Evolutionary conservation across 2,888 invertebrate species (phyloP), one percentile per base, ranked within the genome.

Genomic region (Mycalesis mineus): DNA sequence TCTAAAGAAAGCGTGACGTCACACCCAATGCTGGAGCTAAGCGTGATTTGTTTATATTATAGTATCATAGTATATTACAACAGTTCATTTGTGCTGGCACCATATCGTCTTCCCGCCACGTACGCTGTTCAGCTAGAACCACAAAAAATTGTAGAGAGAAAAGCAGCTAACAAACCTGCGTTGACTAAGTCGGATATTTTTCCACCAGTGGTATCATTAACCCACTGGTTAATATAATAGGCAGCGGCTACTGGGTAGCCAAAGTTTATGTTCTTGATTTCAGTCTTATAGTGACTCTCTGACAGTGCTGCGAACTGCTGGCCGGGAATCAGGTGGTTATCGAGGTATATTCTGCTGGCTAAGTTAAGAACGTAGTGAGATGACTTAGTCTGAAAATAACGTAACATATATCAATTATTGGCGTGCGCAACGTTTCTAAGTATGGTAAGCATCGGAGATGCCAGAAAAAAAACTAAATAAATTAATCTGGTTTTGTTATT

Each of bases 141-240:
- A n/a, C n/a, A n/a, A n/a, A n/a, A n/a, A n/a, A n/a, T n/a, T n/a
- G 22, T 22, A 22, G 2, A 22, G 22, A 22, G n/a, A n/a, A n/a
- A n/a, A n/a, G n/a, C n/a, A n/a, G 1, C 41, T 22, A 36, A 31
- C 48, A 11, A 57, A 92, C 95, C 93, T 69, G 92, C 87, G 8
- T 84, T 82, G 7, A 95, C 91, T 50, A 95, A 77, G 68, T 94
- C 89, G 8, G 91, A 84, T 36, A 98, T 94, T 67, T 92, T 93
- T 9, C 94, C 94, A 7, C 92, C 88, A 0, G 98, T 98, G 8
- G 94, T 83, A 58, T 93, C 91, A 29, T 91, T 90, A 1, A 96
- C 95, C 96, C 97, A 98, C 0, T 82, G 70, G 72, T 98, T 98
- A 60, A 98, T 95, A 7, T 82, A 77, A 6, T 81, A 71, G 0